Evolutionary conservation across 2,113 vertebrate species (phyloP), one percentile per base, ranked within the genome.

Genomic region (Callipepla californica): DNA sequence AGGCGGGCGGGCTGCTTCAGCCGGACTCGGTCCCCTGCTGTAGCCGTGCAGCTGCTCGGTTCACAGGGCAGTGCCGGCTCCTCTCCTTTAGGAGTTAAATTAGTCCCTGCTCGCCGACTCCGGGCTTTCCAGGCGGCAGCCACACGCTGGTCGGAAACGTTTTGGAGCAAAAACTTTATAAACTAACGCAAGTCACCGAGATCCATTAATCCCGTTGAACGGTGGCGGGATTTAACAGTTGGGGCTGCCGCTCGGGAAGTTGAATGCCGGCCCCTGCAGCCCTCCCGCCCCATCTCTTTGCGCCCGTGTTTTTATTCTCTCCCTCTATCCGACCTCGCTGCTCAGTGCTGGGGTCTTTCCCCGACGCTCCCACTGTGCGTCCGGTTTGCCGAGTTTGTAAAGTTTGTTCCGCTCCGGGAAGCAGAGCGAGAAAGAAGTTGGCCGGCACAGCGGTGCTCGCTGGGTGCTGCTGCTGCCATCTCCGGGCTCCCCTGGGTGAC

Each of bases 51-150:
- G 50, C 50, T 50, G 6, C 44, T 20, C 14, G 15, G 34, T 44
- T 21, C 7, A 17, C 62, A 1, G 6, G 8, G 55, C 4, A 34
- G 7, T 20, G 2, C 4, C 15, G 5, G 36, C 42, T 14, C 0
- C 17, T 32, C 42, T 44, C 12, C 58, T 57, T 22, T 45, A 3
- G 8, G 7, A 53, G 51, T 53, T 53, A 25, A 13, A 1, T 5
- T 20, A 22, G 58, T 34, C 40, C 19, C 6, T 18, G 40, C 28
- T 59, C 59, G n/a, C 30, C 34, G 62, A 32, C 30, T 80, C 62
- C 4, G n/a, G 66, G 23, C 9, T 80, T 57, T 42, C 59, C 30
- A 8, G 75, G 40, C 2, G 5, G 28, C 65, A 62, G 12, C 21
- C 4, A 1, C 16, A 32, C 44, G 2, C 21, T 1, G 6, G 6